A percentile compares a stretch with the other conserved stretches of the same genome.
phyloP scores from a whole-genome alignment of 2,113 vertebrate genomes.

The Neoarius graeffei region DNA sequence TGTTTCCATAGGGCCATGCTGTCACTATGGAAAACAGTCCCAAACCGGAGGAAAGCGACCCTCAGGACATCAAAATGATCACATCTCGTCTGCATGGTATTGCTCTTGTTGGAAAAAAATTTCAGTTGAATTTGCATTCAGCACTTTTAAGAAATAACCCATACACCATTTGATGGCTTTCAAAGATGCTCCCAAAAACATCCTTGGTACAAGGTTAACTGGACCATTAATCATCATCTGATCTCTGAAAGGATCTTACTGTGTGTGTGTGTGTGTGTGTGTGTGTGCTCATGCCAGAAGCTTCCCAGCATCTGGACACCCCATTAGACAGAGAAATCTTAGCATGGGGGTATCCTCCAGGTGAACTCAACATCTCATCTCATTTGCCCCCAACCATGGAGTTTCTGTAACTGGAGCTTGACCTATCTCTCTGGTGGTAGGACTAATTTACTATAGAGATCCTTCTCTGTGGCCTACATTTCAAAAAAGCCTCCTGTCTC shows the following conservation, averaged over 20 bases:
- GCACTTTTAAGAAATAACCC: neutral
- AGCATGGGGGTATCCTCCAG: neutral
- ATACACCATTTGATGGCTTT: slow-evolving; percentile 19
- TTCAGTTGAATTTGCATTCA: too few relatives aligned
- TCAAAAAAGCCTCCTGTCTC: slow-evolving; percentile 28
- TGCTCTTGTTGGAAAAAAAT: too few relatives aligned
- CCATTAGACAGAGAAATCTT: slow-evolving; percentile 26
- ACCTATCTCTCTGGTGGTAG: slow-evolving; percentile 23
- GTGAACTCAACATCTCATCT: slow-evolving; percentile 41
- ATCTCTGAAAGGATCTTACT: slow-evolving; percentile 19
- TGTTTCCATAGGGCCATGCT: too few relatives aligned
- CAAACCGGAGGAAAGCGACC: too few relatives aligned
- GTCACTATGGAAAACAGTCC: too few relatives aligned
- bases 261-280: neutral
- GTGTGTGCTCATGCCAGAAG: neutral
- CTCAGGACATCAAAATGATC: too few relatives aligned
- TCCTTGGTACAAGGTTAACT: neutral
- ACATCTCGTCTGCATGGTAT: too few relatives aligned
- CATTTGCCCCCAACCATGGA: slow-evolving; percentile 20
- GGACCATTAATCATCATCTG: slow-evolving; percentile 22
- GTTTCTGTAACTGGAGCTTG: slow-evolving; percentile 36
- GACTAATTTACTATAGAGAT: slow-evolving; percentile 37
- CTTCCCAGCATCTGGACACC: slow-evolving; percentile 43
- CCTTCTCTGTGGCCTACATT: slow-evolving; percentile 40
- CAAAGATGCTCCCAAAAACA: slow-evolving; percentile 8